These are phyloP conservation scores for Furnarius figulus DNA, from an alignment of 2,113 vertebrate genomes.

Conservation along the genomic window DNA sequence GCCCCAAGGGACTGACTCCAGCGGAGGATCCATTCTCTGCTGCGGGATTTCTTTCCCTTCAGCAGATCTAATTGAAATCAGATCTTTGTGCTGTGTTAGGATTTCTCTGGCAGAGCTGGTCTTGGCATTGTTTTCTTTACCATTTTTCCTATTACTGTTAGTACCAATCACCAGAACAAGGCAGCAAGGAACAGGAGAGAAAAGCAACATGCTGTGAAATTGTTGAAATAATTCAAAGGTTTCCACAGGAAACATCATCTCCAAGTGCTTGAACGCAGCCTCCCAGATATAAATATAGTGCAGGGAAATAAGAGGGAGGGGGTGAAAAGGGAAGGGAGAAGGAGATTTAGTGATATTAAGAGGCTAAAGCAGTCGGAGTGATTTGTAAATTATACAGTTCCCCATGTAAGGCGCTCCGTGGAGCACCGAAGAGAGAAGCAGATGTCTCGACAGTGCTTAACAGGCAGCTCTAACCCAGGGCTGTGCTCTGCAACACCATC, in stretches of 20 bases:
- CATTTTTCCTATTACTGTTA: conserved; percentile 56
- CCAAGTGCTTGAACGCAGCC: conserved; percentile 27
- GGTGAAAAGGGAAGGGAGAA: not conserved
- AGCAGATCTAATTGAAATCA: conserved; percentile 62
- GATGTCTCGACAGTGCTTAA: not conserved
- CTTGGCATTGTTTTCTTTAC: conserved; percentile 56
- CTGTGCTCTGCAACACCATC: not conserved
- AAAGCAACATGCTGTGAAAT: conserved; percentile 59
- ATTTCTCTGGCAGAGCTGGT: not conserved
- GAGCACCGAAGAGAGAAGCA: not conserved
- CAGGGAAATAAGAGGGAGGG: not conserved
- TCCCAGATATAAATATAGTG: conserved; percentile 26
- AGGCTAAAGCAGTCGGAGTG: not conserved
- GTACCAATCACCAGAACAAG: conserved; percentile 58
- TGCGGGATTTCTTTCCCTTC: not conserved
- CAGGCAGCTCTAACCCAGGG: not conserved
- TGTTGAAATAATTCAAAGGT: conserved; percentile 66
- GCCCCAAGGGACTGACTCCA: not conserved
- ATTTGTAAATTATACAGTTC: conserved; percentile 3
- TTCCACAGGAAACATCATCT: conserved; percentile 59
- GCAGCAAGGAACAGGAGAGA: conserved; percentile 38
- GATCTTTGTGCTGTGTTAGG: not conserved
- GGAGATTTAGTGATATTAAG: conserved; percentile 25
- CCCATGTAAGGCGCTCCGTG: not conserved
- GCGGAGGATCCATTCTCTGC: not conserved